These are phyloP conservation scores for Rhabdornis inornatus DNA, from an alignment of 2,113 vertebrate species.

Conservation along the genomic window DNA sequence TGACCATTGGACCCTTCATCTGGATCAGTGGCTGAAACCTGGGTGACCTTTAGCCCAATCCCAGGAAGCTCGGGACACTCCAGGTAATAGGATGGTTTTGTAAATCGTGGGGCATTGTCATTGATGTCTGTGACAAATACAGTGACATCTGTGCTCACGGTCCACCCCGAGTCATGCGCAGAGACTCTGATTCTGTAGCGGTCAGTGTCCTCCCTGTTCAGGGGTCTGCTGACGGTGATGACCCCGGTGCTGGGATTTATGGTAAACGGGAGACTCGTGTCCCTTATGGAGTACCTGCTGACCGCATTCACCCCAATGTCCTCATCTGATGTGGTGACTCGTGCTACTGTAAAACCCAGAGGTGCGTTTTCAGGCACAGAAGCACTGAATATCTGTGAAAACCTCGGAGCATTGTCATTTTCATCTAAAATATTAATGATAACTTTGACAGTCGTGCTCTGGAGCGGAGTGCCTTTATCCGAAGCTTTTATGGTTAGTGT, in stretches of 20 bases:
- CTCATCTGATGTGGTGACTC: constrained; percentile 93
- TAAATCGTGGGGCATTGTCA: constrained; percentile 91
- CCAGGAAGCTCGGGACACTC: constrained; percentile 91
- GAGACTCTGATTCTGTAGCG: constrained; percentile 91
- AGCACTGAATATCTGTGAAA: constrained; percentile 96
- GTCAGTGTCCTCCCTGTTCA: constrained; percentile 92
- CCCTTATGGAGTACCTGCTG: constrained; percentile 89
- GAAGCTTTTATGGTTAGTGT: constrained; percentile 84
- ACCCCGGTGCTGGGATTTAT: constrained; percentile 90
- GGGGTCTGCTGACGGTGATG: constrained; percentile 87
- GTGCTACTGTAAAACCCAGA: constrained; percentile 87
- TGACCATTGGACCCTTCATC: constrained; percentile 90
- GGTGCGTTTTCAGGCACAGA: constrained; percentile 91
- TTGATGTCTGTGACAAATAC: constrained; percentile 93
- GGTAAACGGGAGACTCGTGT: constrained; percentile 85
- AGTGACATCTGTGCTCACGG: constrained; percentile 94
- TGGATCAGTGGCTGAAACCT: constrained; percentile 87
- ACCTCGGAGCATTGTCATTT: constrained; percentile 93
- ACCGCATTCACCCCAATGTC: constrained; percentile 87
- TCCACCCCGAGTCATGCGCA: constrained; percentile 96
- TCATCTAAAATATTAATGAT: constrained; percentile 88
- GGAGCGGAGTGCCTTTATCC: constrained; percentile 82
- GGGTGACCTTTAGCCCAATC: constrained; percentile 83
- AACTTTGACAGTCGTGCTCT: constrained; percentile 81
- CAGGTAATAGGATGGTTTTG: constrained; percentile 90